Base-by-base conservation (phyloP, 2,797 vertebrate species). In the Sebastes steindachneri region DNA sequence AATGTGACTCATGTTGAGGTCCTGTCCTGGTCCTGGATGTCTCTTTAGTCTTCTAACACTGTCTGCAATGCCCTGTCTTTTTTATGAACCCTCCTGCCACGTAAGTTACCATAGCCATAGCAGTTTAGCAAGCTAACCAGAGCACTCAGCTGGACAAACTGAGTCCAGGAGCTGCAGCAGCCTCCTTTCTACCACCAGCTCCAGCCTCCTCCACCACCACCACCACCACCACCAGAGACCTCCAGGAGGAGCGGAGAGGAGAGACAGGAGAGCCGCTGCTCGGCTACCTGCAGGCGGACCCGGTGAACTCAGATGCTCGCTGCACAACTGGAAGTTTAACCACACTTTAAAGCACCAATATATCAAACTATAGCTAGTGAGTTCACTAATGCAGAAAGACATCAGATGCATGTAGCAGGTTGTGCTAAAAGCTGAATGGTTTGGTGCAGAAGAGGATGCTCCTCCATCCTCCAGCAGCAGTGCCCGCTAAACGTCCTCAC, bases 401-500 rank as follows among this genome's bases (percentile, higher is more conserved):
- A 10, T 5, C 31, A 1, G 31, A 7, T 4, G 48, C 45, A 41
- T 25, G 62, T 2, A 1, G 12, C 1, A 31, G 28, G 17, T 19
- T 19, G 68, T 29, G 60, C 5, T 6, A 51, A 26, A 37, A 41
- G 55, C 14, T 29, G 55, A 14, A 35, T 41, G 68, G 66, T 54
- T 68, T 15, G 14, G 41, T 11, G 73, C 67, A 12, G 67, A 54
- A 10, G 70, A 76, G 41, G 83, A 85, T 70, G 89, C 89, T 86
- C 79, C 87, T 86, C 80, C 87, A 68, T 87, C 88, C 89, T 75
- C 81, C 79, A 67, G 74, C 86, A 54, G 74, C 86, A 51, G 92
- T 93, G 94, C 88, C 95, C 94, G 94, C 94, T 94, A 95, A 95
- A 94, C 84, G 95, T 90, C 94, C 94, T 95, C 90, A 60, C 84